A percentile compares a stretch with the other conserved stretches of the same genome.
phyloP scores from a whole-genome alignment of 2,888 invertebrate species.

The Macaria liturata region DNA sequence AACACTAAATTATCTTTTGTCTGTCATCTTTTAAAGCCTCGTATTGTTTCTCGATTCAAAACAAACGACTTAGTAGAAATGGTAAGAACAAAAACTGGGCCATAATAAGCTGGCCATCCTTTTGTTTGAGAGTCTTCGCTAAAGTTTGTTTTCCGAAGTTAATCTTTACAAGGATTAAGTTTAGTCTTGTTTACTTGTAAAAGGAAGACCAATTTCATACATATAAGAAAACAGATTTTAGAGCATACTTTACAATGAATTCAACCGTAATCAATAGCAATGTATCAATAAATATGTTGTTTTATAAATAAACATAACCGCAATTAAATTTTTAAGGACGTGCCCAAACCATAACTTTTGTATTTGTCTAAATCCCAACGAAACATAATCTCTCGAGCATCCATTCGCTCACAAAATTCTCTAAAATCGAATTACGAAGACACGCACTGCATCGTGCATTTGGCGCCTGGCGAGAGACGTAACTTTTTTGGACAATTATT shows the following conservation, averaged over 20 bases:
- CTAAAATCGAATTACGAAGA: conserved; percentile 53
- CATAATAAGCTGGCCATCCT: conserved; percentile 45
- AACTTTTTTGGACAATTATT: conserved; percentile 71
- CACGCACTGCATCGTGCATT: conserved; percentile 68
- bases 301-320: no score
- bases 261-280: no score
- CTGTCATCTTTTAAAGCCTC: conserved; percentile 10
- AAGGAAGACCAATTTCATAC: conserved; percentile 1
- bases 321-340: no score
- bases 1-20: conserved; percentile 26
- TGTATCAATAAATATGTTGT: no score
- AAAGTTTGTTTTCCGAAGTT: conserved; percentile 49
- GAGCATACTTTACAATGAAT: no score
- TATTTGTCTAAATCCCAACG: conserved; percentile 27
- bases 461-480: conserved; percentile 76
- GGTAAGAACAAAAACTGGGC: conserved; percentile 49
- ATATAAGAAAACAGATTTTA: no score
- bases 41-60: conserved; percentile 44
- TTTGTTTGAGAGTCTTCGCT: conserved; percentile 52
- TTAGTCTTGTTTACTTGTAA: conserved; percentile 34
- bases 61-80: conserved; percentile 49
- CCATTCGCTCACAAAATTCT: conserved; percentile 56
- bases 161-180: conserved; percentile 49
- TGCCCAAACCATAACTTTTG: background rate
- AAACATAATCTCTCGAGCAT: conserved; percentile 38